Evolutionary conservation across 2,113 vertebrate genomes (phyloP).

Genomic region (Colius striatus): DNA sequence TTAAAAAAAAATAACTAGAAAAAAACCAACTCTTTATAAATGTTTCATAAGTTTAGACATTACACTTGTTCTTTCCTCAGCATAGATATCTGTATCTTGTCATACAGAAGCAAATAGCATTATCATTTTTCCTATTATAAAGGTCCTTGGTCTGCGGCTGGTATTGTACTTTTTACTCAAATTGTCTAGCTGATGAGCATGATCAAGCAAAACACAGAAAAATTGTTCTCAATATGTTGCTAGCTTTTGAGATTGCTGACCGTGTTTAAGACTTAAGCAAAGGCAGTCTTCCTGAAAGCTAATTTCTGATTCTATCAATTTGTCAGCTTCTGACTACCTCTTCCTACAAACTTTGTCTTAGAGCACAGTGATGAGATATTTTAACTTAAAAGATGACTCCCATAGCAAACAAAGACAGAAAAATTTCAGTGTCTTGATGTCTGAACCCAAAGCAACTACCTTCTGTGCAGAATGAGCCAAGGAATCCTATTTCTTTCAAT

Average conservation of each 20-base stretch:
- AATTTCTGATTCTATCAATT: background rate
- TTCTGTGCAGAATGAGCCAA: background rate
- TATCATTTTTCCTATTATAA: background rate
- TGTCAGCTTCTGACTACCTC: background rate
- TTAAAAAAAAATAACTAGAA: background rate
- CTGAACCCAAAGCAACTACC: background rate
- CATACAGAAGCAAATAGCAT: background rate
- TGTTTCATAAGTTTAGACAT: background rate
- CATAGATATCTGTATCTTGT: background rate
- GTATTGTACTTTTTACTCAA: background rate
- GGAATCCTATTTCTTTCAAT: constrained; percentile 32
- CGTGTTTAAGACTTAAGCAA: background rate
- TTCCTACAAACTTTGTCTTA: background rate
- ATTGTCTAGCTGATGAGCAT: background rate
- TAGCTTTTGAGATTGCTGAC: background rate
- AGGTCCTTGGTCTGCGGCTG: background rate
- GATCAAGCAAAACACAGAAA: background rate
- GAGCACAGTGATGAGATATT: background rate
- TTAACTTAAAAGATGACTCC: constrained; percentile 15
- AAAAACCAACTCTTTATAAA: background rate
- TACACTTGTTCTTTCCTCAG: background rate
- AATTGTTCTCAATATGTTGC: background rate
- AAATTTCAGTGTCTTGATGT: constrained; percentile 3
- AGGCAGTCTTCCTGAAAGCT: background rate
- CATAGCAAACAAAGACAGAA: background rate